These are phyloP conservation scores for Oophaga sylvatica DNA, from an alignment of 2,797 vertebrate genomes.

Conservation along the genomic window DNA sequence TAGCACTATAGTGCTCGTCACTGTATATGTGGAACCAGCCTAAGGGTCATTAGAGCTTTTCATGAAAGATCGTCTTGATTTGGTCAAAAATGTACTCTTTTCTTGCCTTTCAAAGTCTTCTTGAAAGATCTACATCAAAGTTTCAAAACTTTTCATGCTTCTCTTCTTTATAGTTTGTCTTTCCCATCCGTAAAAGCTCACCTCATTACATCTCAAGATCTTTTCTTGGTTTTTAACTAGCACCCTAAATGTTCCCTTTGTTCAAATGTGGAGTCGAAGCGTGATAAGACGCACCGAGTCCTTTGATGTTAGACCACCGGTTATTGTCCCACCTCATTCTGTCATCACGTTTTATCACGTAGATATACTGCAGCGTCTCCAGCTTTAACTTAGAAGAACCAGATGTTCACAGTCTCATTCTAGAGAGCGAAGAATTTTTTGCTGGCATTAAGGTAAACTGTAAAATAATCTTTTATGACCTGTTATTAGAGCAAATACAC, in stretches of 20 bases:
- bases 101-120: not conserved
- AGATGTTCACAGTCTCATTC: conserved; percentile 71
- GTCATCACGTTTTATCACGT: not conserved
- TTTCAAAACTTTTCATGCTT: not conserved
- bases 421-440: conserved; percentile 87
- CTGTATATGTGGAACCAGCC: not conserved
- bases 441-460: conserved; percentile 83
- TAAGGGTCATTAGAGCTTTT: not conserved
- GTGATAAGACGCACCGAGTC: not conserved
- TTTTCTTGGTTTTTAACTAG: not conserved
- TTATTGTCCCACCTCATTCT: conserved; percentile 13
- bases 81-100: not conserved
- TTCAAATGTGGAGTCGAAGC: not conserved
- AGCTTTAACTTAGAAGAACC: conserved; percentile 85
- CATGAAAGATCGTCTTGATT: not conserved
- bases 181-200: not conserved
- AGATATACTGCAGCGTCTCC: conserved; percentile 87
- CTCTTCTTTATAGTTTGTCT: not conserved
- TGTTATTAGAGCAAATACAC: conserved; percentile 21
- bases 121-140: not conserved
- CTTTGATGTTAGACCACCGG: not conserved
- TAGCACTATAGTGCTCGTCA: not conserved
- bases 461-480: conserved; percentile 34
- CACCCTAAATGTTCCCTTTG: not conserved
- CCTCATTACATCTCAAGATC: not conserved